These are phyloP conservation scores for Pocillopora verrucosa DNA, from an alignment of 64 coral and sea anemone genomes.

Conservation along the genomic window DNA sequence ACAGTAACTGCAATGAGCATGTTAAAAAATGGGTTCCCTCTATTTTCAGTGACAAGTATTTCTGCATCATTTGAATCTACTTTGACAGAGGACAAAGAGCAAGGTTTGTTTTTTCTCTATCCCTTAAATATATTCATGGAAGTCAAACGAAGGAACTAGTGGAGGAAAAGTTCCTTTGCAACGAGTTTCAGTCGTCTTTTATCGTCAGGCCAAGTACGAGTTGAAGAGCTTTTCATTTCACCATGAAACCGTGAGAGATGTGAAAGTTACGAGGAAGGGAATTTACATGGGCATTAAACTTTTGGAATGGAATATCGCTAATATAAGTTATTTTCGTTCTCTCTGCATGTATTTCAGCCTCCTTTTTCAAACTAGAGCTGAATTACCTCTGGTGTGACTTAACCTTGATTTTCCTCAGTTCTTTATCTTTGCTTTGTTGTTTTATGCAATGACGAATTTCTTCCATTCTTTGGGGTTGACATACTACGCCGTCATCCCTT, in stretches of 20 bases:
- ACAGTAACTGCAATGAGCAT: no score
- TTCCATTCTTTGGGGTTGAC: neutral
- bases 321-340: no score
- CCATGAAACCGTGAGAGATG: no score
- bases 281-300: no score
- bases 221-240: no score
- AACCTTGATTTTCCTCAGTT: no score
- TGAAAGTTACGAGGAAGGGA: no score
- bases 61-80: conserved; percentile 41
- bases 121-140: neutral
- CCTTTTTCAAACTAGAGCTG: no score
- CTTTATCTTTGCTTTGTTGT: no score
- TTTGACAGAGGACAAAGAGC: conserved; percentile 32
- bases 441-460: neutral
- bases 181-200: neutral
- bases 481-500: neutral
- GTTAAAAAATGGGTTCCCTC: neutral
- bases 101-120: conserved; percentile 15
- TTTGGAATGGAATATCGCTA: no score
- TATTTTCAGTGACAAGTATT: conserved; percentile 22
- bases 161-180: neutral
- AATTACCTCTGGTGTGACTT: no score
- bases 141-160: neutral
- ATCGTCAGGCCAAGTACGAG: neutral
- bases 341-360: no score